Percentiles rank a stretch among this genome's conserved stretches.
These are phyloP conservation scores for Caradrina clavipalpis DNA, from an alignment of 2,888 invertebrate genomes.

Conservation along the genomic window DNA sequence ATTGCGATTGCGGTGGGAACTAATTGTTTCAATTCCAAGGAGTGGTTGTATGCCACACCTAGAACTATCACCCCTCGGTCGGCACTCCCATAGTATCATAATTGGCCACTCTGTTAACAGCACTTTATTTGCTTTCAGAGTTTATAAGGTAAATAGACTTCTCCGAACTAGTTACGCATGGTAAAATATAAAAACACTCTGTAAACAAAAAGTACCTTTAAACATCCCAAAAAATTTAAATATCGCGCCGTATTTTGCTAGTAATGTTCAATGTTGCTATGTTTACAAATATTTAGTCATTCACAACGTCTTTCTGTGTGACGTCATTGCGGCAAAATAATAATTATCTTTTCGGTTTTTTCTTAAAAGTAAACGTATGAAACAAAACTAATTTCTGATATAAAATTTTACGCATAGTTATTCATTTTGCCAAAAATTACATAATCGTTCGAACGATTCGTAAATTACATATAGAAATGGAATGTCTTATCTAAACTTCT, in stretches of 20 bases:
- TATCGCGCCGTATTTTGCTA: slow-evolving; percentile 21
- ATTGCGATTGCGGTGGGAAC: slow-evolving; percentile 76
- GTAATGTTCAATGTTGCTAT: slow-evolving; percentile 37
- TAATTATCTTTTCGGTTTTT: slow-evolving; percentile 9
- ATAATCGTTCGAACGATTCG: background rate
- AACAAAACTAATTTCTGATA: background rate
- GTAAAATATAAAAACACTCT: background rate
- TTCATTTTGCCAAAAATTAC: background rate
- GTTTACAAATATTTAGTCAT: slow-evolving; percentile 10
- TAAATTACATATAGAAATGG: slow-evolving; percentile 6
- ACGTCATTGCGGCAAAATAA: slow-evolving; percentile 34
- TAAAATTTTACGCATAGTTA: background rate
- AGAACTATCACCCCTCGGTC: slow-evolving; percentile 75
- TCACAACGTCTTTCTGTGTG: background rate
- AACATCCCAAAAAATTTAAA: background rate
- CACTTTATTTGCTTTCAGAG: slow-evolving; percentile 12
- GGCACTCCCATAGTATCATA: slow-evolving; percentile 74
- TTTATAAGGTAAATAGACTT: background rate
- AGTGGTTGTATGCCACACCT: slow-evolving; percentile 87
- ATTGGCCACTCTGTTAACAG: slow-evolving; percentile 27
- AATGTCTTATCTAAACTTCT: background rate
- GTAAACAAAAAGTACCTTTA: slow-evolving; percentile 1
- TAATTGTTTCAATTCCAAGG: slow-evolving; percentile 85
- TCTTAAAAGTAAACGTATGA: too few relatives aligned
- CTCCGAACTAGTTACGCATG: background rate